These are phyloP conservation scores for Ctenomys sociabilis DNA, from an alignment of 2,113 vertebrate genomes.

Conservation along the genomic window DNA sequence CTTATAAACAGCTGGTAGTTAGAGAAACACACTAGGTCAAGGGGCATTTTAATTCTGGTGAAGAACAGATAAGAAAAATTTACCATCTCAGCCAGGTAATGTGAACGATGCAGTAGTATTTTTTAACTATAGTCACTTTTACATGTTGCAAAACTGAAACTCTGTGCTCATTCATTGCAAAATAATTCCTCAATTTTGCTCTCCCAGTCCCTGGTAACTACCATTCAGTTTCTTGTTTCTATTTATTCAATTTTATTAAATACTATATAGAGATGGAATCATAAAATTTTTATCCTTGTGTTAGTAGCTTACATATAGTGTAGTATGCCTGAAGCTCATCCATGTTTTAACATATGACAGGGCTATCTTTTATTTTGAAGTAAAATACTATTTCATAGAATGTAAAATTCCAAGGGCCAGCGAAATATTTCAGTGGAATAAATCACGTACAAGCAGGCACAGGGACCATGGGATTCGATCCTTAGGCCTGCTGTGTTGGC, in stretches of 20 bases:
- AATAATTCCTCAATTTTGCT: background rate
- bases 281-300: background rate
- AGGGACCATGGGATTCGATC: no score
- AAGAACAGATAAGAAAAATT: constrained; percentile 11
- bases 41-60: background rate
- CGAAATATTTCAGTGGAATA: no score
- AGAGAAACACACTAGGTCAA: constrained; percentile 9
- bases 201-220: background rate
- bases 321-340: background rate
- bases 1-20: background rate
- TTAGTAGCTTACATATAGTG: background rate
- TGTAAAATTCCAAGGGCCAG: background rate
- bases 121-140: background rate
- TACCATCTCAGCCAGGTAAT: background rate
- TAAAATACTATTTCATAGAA: background rate
- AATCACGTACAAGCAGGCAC: no score
- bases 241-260: background rate
- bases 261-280: background rate
- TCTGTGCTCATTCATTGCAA: background rate
- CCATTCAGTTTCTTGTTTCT: background rate
- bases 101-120: background rate
- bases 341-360: background rate
- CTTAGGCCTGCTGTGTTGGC: no score
- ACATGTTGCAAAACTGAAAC: background rate
- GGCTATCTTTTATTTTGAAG: background rate